phyloP scores from a whole-genome alignment of 2,113 vertebrate genomes.

The Rhinopithecus roxellana region DNA sequence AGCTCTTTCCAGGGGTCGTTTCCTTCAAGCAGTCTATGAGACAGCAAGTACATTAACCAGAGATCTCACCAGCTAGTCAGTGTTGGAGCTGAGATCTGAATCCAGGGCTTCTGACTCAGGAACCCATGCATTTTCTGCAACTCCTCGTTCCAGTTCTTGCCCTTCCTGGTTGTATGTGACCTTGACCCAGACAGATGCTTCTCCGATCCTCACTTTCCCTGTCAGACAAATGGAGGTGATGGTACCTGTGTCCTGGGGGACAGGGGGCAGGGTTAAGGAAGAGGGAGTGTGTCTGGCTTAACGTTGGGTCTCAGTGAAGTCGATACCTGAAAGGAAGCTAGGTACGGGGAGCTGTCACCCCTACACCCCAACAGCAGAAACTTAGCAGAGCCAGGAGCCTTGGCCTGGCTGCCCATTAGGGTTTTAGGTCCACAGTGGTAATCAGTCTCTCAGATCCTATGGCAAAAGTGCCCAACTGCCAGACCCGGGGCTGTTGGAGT shows the following conservation, averaged over 20 bases:
- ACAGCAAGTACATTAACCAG: background rate
- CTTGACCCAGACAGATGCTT: background rate
- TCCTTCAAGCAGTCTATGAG: background rate
- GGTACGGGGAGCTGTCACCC: background rate
- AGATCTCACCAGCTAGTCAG: background rate
- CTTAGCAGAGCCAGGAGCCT: background rate
- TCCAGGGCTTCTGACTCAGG: no score
- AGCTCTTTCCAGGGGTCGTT: background rate
- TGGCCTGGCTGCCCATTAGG: conserved; percentile 17
- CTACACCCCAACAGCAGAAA: background rate
- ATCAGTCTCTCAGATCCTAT: conserved; percentile 51
- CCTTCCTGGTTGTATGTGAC: background rate
- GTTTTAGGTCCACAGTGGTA: conserved; percentile 25
- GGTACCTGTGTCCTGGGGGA: background rate
- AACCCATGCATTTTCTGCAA: no score
- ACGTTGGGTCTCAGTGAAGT: background rate
- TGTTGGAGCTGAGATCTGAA: no score
- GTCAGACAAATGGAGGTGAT: background rate
- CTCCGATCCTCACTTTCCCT: background rate
- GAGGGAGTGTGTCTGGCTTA: background rate
- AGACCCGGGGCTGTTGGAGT: conserved; percentile 69
- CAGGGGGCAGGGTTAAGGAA: background rate
- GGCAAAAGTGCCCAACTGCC: conserved; percentile 69
- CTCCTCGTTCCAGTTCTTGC: background rate
- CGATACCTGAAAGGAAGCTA: background rate